A percentile compares a stretch with the other conserved stretches of the same genome.
Evolutionary conservation across 2,888 invertebrate species (phyloP).

Genomic region (Brachylomia viminalis): DNA sequence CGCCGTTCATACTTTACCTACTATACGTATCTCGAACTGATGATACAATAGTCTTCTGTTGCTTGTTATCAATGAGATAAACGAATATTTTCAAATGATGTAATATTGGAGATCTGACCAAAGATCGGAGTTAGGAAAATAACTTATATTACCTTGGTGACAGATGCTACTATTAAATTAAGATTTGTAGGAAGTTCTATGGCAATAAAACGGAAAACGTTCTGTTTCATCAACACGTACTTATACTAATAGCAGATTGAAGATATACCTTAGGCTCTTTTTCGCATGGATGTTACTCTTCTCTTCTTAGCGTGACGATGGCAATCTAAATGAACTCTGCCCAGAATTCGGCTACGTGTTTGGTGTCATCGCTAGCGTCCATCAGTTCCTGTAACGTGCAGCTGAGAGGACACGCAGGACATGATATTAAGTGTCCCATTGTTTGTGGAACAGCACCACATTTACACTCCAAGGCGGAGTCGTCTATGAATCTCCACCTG

Average conservation of each 20-base stretch:
- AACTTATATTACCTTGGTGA: conserved; percentile 1
- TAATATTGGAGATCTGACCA: conserved; percentile 27
- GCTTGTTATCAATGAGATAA: conserved; percentile 45
- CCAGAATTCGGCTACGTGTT: too few relatives aligned
- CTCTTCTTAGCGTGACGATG: too few relatives aligned
- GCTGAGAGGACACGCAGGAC: too few relatives aligned
- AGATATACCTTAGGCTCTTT: not conserved
- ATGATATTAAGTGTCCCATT: too few relatives aligned
- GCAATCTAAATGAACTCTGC: too few relatives aligned
- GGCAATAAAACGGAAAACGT: conserved; percentile 5
- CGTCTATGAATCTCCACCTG: too few relatives aligned
- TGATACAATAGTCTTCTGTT: conserved; percentile 40
- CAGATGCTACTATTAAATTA: not conserved
- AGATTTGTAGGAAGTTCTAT: not conserved
- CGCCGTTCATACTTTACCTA: conserved; percentile 25
- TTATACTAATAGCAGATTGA: not conserved
- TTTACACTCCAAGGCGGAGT: too few relatives aligned
- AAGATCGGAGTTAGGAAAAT: conserved; percentile 14
- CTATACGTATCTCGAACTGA: conserved; percentile 21
- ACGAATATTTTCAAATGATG: conserved; percentile 48
- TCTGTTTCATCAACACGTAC: not conserved
- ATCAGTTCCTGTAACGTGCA: too few relatives aligned
- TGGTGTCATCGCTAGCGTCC: too few relatives aligned
- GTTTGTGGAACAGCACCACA: too few relatives aligned
- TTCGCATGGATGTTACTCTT: not conserved